phyloP scores from a whole-genome alignment of 2,797 vertebrate species.

The Spinibarbus caldwelli region DNA sequence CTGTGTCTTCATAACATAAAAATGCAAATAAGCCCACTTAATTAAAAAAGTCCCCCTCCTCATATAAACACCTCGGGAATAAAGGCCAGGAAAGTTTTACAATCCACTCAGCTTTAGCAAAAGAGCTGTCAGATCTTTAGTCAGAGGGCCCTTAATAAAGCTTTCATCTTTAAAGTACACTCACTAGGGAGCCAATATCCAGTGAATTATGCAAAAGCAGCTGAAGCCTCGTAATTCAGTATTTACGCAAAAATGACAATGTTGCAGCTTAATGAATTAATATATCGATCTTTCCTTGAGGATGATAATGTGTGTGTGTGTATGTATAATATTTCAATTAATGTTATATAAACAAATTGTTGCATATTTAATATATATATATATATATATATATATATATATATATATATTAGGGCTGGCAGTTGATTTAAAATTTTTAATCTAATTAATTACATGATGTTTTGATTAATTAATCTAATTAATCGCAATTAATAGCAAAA shows the following conservation, averaged over 20 bases:
- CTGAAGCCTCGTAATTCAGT: background rate
- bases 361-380: background rate
- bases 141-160: background rate
- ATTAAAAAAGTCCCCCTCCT: slow-evolving; percentile 26
- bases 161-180: slow-evolving; percentile 5
- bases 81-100: slow-evolving; percentile 16
- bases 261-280: background rate
- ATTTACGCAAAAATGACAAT: background rate
- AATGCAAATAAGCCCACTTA: slow-evolving; percentile 26
- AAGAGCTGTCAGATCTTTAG: slow-evolving; percentile 29
- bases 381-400: too few relatives aligned
- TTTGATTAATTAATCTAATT: too few relatives aligned
- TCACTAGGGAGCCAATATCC: background rate
- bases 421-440: too few relatives aligned
- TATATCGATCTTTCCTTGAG: background rate
- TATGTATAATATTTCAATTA: background rate
- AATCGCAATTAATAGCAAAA: too few relatives aligned
- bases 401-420: too few relatives aligned
- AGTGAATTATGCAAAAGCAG: slow-evolving; percentile 10
- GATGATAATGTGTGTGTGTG: background rate
- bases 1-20: slow-evolving; percentile 8
- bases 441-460: too few relatives aligned
- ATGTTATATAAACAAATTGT: background rate
- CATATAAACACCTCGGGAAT: background rate
- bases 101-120: slow-evolving; percentile 3